A percentile compares a stretch with the other conserved stretches of the same genome.
Evolutionary conservation across 2,888 invertebrate genomes (phyloP).

Genomic region (Aplocera efformata): DNA sequence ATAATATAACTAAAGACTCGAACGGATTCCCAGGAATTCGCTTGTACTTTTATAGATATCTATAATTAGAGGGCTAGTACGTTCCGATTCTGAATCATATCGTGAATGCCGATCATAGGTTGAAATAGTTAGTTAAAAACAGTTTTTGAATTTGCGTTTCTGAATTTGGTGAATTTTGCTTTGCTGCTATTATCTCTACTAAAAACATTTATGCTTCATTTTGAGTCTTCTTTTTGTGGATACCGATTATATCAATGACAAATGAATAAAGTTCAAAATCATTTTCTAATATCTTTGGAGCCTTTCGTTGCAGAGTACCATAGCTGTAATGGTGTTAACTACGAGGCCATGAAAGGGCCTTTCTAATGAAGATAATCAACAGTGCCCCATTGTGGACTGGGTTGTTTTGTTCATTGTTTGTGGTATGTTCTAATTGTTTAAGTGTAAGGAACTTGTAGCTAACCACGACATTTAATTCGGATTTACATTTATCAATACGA

Average conservation of each 20-base stretch:
- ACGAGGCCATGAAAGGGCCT: conserved; percentile 53
- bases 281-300: conserved; percentile 9
- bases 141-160: too few species aligned
- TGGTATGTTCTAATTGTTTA: conserved; percentile 16
- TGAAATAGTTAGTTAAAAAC: conserved; percentile 4
- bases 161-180: too few species aligned
- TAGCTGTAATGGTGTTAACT: conserved; percentile 65
- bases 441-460: conserved; percentile 7
- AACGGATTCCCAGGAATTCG: conserved; percentile 50
- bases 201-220: too few species aligned
- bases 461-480: neutral
- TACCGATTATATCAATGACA: too few species aligned
- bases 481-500: neutral
- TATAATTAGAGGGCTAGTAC: conserved; percentile 59
- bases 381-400: conserved; percentile 38
- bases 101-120: conserved; percentile 46
- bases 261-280: too few species aligned
- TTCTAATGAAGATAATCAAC: conserved; percentile 54
- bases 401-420: conserved; percentile 35
- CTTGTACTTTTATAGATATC: conserved; percentile 57
- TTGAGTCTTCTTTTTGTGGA: too few species aligned
- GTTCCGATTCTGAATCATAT: conserved; percentile 33
- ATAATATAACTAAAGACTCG: conserved; percentile 18
- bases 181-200: too few species aligned
- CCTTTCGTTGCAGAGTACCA: conserved; percentile 56